Base-by-base conservation (phyloP, 53 echinoderm and acorn worm species). In the Temnopleurus reevesii region DNA sequence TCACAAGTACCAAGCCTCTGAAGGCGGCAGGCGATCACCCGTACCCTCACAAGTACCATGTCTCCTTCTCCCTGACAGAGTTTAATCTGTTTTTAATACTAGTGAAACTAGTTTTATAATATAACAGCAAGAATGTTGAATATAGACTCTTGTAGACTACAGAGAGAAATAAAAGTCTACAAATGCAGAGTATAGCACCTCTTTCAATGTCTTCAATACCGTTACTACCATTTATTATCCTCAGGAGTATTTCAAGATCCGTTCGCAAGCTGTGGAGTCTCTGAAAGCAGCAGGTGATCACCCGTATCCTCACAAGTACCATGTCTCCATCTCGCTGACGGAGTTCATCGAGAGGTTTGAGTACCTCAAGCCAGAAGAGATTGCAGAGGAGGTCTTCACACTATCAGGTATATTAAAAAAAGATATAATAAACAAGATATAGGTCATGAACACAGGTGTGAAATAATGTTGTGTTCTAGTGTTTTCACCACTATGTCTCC, bases 191-290 rank as follows among this genome's bases (percentile, higher is more conserved):
- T n/a, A n/a, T n/a, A n/a, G n/a, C n/a, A n/a, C n/a, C n/a, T n/a
- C n/a, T n/a, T n/a, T n/a, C n/a, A n/a, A n/a, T n/a, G n/a, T n/a
- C n/a, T n/a, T n/a, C n/a, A n/a, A n/a, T n/a, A n/a, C n/a, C n/a
- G n/a, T n/a, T n/a, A n/a, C n/a, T n/a, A 6, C 19, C 0, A 18
- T 28, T 63, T 55, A 19, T 33, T 53, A 55, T 82, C 36, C 53
- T 53, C 81, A 97, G 95, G 96, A 97, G 83, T 97, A 94, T 71
- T 95, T 95, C 89, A 94, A 97, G 94, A 93, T 97, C 91, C 89
- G 97, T 12, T 94, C 97, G 35, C 94, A 97, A 89, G 92, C 94
- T 25, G 91, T 97, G 38, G 92, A 90, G 46, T 81, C 91, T 57
- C 82, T 94, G 81, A 97, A 95, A 89, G 89, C 86, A 27, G 83